Percentiles rank a stretch among this genome's conserved stretches.
Evolutionary conservation across 2,113 vertebrate species (phyloP).

Genomic region (Pseudonaja textilis): DNA sequence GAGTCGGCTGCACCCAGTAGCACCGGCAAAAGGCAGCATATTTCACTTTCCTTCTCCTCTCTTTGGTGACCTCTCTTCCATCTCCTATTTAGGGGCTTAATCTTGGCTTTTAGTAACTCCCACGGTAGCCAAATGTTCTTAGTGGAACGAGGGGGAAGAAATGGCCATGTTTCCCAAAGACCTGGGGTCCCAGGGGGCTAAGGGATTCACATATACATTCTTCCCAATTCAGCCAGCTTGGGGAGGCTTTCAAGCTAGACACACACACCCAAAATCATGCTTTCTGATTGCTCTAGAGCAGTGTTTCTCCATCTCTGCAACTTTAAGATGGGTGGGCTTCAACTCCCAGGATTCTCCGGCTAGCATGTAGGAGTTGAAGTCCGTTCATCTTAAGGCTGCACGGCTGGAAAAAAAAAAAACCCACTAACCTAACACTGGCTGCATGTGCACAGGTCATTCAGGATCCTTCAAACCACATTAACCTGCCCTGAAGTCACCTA

Average conservation of each 20-base stretch:
- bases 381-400: not conserved
- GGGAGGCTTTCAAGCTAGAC: not conserved
- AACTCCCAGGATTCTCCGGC: not conserved
- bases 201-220: not conserved
- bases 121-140: too few species aligned
- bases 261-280: not conserved
- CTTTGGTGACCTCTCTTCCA: too few species aligned
- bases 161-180: not conserved
- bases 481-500: not conserved
- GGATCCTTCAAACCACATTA: not conserved
- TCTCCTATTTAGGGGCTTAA: not conserved
- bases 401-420: not conserved
- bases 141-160: not conserved
- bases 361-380: not conserved
- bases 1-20: too few species aligned
- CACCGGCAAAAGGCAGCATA: too few species aligned
- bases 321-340: not conserved
- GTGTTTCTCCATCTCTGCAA: not conserved
- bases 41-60: not conserved
- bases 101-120: not conserved
- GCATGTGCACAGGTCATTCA: not conserved
- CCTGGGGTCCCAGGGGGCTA: not conserved
- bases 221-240: not conserved
- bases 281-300: too few species aligned
- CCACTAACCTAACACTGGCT: not conserved